Evolutionary conservation across 2,888 invertebrate genomes (phyloP), one percentile per base, ranked within the genome.

Genomic region (Cantharis nigra): DNA sequence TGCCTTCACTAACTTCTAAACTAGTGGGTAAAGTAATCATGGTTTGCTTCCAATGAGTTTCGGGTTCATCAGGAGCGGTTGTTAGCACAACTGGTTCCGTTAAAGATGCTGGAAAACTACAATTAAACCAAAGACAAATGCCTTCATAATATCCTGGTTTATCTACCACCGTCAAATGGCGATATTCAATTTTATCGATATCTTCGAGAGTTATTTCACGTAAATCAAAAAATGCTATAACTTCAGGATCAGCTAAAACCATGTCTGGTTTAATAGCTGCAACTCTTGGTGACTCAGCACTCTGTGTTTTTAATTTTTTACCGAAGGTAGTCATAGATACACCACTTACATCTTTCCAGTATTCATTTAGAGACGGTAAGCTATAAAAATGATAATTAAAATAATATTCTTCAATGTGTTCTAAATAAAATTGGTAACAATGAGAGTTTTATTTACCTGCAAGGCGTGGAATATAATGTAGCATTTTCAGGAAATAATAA

Each of bases 341-440:
- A 5, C 96, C 97, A 87, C 91, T 89, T n/a, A 96, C 91, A 84
- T 94, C 87, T 20, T 93, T 89, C 97, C 98, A 98, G 86, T 92
- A 93, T 10, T 93, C 90, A 83, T 92, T 93, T 75, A 93, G 88
- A 9, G 89, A 88, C n/a, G 95, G 93, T 1, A 94, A 87, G 86
- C 92, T 92, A 82, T 0, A 76, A 71, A 71, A 49, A n/a, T 49
- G 7, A 72, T 69, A 64, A 70, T 70, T 49, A 3, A 20, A 16
- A 16, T 16, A 16, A 16, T 16, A 16, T 16, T 16, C 30, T 78
- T 13, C 16, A 65, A 65, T 9, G n/a, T 16, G 13, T 5, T 20
- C 11, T 4, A 28, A 0, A 16, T 16, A 16, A 9, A 2, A 23
- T 13, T 74, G 16, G 2, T n/a, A 26, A 10, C 33, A 62, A 14